phyloP scores from a whole-genome alignment of 2,888 invertebrate genomes.

The Dione juno region DNA sequence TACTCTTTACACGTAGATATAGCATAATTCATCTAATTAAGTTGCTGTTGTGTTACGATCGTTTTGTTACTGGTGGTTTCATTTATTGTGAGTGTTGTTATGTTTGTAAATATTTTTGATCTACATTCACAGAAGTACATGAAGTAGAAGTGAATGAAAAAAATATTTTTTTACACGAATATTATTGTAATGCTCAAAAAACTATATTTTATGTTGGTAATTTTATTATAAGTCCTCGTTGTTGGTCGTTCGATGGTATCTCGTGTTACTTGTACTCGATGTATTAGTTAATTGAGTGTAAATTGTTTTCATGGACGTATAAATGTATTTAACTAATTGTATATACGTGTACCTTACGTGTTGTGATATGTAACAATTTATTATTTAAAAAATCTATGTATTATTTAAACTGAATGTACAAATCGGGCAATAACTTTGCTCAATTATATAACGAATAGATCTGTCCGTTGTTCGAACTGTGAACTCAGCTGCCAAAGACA shows the following conservation, averaged over 20 bases:
- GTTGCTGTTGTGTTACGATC: slow-evolving; percentile 1
- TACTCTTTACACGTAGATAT: slow-evolving; percentile 1
- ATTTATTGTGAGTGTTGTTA: slow-evolving; percentile 6
- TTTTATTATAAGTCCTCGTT: slow-evolving; percentile 77
- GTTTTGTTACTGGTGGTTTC: slow-evolving; percentile 1
- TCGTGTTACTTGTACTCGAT: slow-evolving; percentile 66
- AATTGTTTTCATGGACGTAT: slow-evolving; percentile 61
- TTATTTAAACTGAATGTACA: slow-evolving; percentile 66
- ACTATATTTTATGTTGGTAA: slow-evolving; percentile 78
- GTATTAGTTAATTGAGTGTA: slow-evolving; percentile 66
- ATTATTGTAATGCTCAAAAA: slow-evolving; percentile 80
- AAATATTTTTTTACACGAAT: slow-evolving; percentile 77
- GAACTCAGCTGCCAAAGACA: slow-evolving; percentile 46
- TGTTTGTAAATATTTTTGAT: slow-evolving; percentile 32
- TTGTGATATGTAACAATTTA: slow-evolving; percentile 77
- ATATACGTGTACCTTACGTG: slow-evolving; percentile 71
- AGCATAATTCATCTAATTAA: slow-evolving; percentile 10
- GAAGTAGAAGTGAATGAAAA: slow-evolving; percentile 61
- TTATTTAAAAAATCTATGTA: slow-evolving; percentile 67
- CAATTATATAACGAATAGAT: slow-evolving; percentile 56
- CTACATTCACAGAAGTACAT: slow-evolving; percentile 56
- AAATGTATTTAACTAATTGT: slow-evolving; percentile 54
- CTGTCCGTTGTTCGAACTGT: slow-evolving; percentile 44
- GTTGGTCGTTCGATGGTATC: slow-evolving; percentile 65
- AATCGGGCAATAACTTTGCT: slow-evolving; percentile 74